A percentile compares a stretch with the other conserved stretches of the same genome.
phyloP scores from a whole-genome alignment of 2,888 invertebrate species.

The Magallana nippona region DNA sequence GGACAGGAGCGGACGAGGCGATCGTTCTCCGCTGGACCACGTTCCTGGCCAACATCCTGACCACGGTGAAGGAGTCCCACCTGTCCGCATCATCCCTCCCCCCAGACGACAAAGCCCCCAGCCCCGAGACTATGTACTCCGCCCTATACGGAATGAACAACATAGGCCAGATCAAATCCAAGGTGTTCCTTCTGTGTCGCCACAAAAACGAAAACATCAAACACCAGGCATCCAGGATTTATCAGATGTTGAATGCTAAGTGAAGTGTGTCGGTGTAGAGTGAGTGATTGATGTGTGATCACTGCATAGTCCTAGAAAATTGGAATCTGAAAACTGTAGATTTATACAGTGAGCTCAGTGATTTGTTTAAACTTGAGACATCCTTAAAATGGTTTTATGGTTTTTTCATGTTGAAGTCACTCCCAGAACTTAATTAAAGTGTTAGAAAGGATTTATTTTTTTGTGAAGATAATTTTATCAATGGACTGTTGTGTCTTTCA shows the following conservation, averaged over 20 bases:
- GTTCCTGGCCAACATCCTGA: conserved; percentile 81
- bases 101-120: conserved; percentile 82
- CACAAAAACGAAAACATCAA: conserved; percentile 72
- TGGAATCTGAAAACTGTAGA: no score
- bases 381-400: no score
- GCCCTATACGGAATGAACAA: conserved; percentile 70
- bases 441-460: not conserved
- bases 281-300: not conserved
- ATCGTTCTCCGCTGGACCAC: conserved; percentile 82
- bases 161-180: conserved; percentile 68
- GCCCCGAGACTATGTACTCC: conserved; percentile 82
- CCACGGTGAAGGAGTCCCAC: conserved; percentile 79
- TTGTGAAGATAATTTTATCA: not conserved
- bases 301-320: no score
- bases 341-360: no score
- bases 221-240: conserved; percentile 72
- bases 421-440: not conserved
- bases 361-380: no score
- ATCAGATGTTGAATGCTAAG: conserved; percentile 50
- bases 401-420: no score
- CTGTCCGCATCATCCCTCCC: conserved; percentile 81
- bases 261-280: not conserved
- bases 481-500: conserved; percentile 18
- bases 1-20: conserved; percentile 78
- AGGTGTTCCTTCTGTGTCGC: conserved; percentile 74